Evolutionary conservation across 2,888 invertebrate species (phyloP).

Genomic region (Argynnis bischoffii): DNA sequence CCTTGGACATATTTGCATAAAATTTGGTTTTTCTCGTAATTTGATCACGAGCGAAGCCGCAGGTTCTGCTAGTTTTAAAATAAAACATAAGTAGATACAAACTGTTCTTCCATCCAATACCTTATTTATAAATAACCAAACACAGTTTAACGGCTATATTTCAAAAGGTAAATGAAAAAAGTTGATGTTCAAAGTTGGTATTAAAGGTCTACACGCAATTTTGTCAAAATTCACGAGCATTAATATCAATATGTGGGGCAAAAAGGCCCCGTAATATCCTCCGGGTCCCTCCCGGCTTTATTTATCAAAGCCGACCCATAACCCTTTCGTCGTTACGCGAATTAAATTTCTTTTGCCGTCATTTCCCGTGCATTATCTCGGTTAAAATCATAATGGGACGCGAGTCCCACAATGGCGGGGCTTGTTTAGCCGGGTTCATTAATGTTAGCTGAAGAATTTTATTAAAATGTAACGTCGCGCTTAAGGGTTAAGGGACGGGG

Average conservation of each 20-base stretch:
- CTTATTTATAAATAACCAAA: conserved; percentile 16
- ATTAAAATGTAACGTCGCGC: conserved; percentile 77
- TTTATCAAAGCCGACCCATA: conserved; percentile 78
- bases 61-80: too few species aligned
- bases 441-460: conserved; percentile 79
- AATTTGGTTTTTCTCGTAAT: too few species aligned
- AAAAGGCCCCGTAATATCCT: conserved; percentile 76
- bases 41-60: too few species aligned
- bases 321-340: conserved; percentile 81
- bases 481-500: conserved; percentile 56
- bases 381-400: conserved; percentile 79
- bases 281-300: conserved; percentile 69
- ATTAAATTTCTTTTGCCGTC: conserved; percentile 83
- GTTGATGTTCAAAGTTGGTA: conserved; percentile 26
- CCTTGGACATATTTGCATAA: too few species aligned
- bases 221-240: conserved; percentile 79
- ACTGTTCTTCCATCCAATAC: neutral
- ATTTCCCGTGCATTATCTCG: conserved; percentile 82
- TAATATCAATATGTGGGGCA: conserved; percentile 80
- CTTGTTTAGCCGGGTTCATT: conserved; percentile 73
- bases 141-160: conserved; percentile 12
- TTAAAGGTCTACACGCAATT: conserved; percentile 57
- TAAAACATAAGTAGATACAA: neutral
- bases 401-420: conserved; percentile 65
- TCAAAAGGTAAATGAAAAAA: conserved; percentile 34